phyloP scores from a whole-genome alignment of 2,113 vertebrate genomes.

The Cheilinus undulatus region DNA sequence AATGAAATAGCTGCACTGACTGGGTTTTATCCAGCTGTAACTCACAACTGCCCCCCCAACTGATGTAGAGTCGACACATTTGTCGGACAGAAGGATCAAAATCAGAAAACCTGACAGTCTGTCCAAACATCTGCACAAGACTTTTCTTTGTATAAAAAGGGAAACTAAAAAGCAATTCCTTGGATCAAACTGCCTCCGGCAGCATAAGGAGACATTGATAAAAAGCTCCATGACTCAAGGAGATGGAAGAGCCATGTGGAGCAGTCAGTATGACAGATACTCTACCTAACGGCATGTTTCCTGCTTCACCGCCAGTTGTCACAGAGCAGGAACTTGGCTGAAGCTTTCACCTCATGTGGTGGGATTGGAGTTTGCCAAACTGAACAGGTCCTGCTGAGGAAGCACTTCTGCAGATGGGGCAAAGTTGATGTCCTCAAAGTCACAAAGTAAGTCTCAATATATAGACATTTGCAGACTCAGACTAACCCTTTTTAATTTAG shows the following conservation, averaged over 20 bases:
- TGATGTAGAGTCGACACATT: constrained; percentile 21
- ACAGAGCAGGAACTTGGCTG: not conserved
- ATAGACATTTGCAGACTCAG: no score
- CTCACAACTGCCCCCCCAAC: not conserved
- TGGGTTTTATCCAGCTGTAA: constrained; percentile 12
- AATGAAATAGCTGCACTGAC: constrained; percentile 16
- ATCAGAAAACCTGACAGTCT: constrained; percentile 15
- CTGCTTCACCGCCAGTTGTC: constrained; percentile 5
- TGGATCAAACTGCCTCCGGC: constrained; percentile 25
- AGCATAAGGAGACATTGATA: constrained; percentile 56
- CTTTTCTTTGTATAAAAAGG: constrained; percentile 13
- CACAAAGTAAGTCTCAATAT: not conserved
- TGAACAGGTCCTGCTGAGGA: not conserved
- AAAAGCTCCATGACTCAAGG: constrained; percentile 46
- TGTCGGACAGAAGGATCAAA: constrained; percentile 59
- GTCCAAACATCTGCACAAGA: constrained; percentile 15
- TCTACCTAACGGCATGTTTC: constrained; percentile 37
- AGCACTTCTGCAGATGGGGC: not conserved
- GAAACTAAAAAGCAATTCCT: constrained; percentile 39
- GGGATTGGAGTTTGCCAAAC: not conserved
- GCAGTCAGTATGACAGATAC: constrained; percentile 37
- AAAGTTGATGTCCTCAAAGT: not conserved
- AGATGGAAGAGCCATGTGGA: constrained; percentile 25
- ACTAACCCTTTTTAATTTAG: no score
- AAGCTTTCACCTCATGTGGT: not conserved